Base-by-base conservation (phyloP, 2,113 vertebrate genomes). In the Onychostoma macrolepis region DNA sequence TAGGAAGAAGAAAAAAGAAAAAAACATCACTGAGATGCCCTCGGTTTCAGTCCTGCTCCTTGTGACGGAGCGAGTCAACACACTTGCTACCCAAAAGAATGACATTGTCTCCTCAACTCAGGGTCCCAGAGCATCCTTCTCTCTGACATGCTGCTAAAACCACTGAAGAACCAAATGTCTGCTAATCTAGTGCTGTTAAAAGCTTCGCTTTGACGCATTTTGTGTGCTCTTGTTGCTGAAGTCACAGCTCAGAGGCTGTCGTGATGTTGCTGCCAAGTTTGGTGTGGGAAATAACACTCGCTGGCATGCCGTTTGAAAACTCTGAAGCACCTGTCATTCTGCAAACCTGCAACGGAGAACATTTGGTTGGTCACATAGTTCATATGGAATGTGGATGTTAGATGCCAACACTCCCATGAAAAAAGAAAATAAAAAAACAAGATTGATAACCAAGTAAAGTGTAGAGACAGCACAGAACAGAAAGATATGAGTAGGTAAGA, bases 321-420 rank as follows among this genome's bases (percentile, higher is more conserved):
- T 83, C 90, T 91, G 93, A 94, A 91, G 93, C 94, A 94, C 94
- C 94, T 94, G 94, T 91, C 92, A 94, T 93, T 92, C 90, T 90
- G 91, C 91, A 90, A 94, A 94, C 94, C 94, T 95, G 94, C 93
- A 93, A 92, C 92, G 91, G 92, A 90, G 94, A 93, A 93, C 95
- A 95, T 95, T 95, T 95, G 94, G 94, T 67, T 84, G 93, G 92
- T 93, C 93, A 92, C 75, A 81, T 63, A 88, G 94, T 93, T 94
- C 93, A 92, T 84, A 87, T 88, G 80, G 85, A 93, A 89, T 89
- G 90, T 88, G 90, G 89, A 90, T 84, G 85, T 86, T 88, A 80
- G 85, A 91, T 87, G 80, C 84, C 85, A 78, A 80, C 71, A 36
- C 10, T 84, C 92, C 93, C 94, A 95, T 91, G 87, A 45, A 65